Conservation (phyloP, 1,140 invertebrate genomes). For the Drosophila saltans region DNA sequence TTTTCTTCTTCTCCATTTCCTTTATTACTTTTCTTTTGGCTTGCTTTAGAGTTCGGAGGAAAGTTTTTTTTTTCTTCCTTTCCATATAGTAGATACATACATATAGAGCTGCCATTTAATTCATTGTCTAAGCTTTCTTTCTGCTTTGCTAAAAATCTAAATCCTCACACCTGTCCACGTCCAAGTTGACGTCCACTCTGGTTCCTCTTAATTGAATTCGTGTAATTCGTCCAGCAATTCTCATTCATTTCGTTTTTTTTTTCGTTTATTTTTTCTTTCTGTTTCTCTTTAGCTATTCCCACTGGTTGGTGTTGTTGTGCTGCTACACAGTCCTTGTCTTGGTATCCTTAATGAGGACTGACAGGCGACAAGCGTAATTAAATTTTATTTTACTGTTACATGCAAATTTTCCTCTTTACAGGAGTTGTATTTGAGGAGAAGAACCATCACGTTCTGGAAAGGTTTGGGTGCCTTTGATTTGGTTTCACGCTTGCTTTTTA, state of each 20-base stretch:
- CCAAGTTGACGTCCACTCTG: constrained; percentile 42
- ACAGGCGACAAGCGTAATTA: constrained; percentile 82
- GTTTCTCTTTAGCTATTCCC: too few relatives aligned
- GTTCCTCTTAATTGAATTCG: constrained; percentile 74
- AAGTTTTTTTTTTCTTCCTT: constrained; percentile 5
- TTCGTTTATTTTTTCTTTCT: background rate
- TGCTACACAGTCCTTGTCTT: constrained; percentile 27
- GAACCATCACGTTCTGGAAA: constrained; percentile 35
- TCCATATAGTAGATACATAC: background rate
- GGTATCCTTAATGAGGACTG: constrained; percentile 74
- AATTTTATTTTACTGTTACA: constrained; percentile 82
- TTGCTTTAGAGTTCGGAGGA: background rate
- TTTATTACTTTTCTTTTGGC: constrained; percentile 2
- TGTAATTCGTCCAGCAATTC: constrained; percentile 70
- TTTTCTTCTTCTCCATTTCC: background rate
- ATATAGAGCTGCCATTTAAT: constrained; percentile 44
- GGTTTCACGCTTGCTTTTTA: constrained; percentile 17
- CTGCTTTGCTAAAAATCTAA: constrained; percentile 32
- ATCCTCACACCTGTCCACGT: constrained; percentile 56
- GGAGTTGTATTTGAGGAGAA: constrained; percentile 8
- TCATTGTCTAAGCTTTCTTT: constrained; percentile 57
- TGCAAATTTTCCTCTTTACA: constrained; percentile 67
- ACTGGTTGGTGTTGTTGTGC: constrained; percentile 1
- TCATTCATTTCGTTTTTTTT: constrained; percentile 15
- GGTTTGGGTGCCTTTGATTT: constrained; percentile 59